Base-by-base conservation (phyloP, 2,797 vertebrate species). In the Fratercula arctica region DNA sequence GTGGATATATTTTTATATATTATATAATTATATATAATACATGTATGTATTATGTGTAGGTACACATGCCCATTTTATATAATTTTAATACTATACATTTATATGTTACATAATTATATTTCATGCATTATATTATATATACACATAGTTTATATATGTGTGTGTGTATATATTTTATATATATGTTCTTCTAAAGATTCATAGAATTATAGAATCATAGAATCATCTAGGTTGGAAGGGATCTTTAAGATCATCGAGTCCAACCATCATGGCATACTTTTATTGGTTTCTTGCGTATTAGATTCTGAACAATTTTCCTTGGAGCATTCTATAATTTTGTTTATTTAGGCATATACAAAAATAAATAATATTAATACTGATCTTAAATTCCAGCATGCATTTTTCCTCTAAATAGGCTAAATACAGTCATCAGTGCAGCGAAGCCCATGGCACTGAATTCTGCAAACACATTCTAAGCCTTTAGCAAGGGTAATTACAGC, bases 401-500 rank as follows among this genome's bases (percentile, higher is more conserved):
- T 93, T 92, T 94, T n/a, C 16, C 50, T 81, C 57, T 64, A 28
- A 93, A 39, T 13, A 57, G 23, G 39, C 53, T 94, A 50, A 86
- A 93, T 59, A 41, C 24, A 57, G 41, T 29, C 45, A 75, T 80
- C 66, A 78, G 53, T 59, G 66, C 79, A 78, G n/a, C 16, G 67
- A 82, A 91, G 39, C 81, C 72, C 7, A 8, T 46, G 45, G 84
- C 84, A 61, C 20, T 74, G 56, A 77, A 77, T 66, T 70, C 68
- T 79, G 39, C 39, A 90, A 76, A 75, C 56, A 89, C 37, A 92
- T 50, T 48, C 3, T 5, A 39, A 88, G 78, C 70, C 78, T 87
- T 93, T 77, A 70, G 78, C 72, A 94, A 75, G 53, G 82, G 60
- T 92, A 94, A 93, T 96, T 96, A 83, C 35, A 68, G 59, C 76